Evolutionary conservation across 2,888 invertebrate species (phyloP).

Genomic region (Fissipunctia ypsillon): DNA sequence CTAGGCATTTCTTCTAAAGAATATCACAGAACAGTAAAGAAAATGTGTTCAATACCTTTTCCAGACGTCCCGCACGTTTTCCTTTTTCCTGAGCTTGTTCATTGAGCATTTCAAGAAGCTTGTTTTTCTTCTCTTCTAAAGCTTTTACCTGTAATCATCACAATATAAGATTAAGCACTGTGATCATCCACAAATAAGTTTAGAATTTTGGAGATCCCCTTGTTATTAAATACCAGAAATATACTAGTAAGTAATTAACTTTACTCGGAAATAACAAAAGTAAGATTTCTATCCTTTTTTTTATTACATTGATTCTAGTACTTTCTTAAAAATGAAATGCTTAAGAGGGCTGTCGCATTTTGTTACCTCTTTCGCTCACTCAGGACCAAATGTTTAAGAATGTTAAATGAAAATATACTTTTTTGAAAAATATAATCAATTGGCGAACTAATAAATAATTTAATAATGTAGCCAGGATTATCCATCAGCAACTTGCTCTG

Average conservation of each 20-base stretch:
- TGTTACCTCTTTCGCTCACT: no score
- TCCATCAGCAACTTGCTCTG: no score
- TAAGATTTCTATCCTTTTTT: neutral
- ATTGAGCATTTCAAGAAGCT: conserved; percentile 80
- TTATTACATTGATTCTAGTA: neutral
- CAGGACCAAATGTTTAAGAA: no score
- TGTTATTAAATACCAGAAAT: neutral
- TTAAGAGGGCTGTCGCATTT: no score
- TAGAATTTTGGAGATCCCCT: neutral
- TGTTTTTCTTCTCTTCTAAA: conserved; percentile 80
- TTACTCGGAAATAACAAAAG: neutral
- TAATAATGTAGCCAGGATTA: no score
- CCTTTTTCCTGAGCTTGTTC: conserved; percentile 83
- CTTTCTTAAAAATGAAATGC: neutral
- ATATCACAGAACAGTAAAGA: neutral
- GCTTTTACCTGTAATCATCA: conserved; percentile 76
- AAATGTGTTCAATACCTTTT: conserved; percentile 69
- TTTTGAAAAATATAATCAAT: no score
- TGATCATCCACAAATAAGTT: no score
- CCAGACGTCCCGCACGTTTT: conserved; percentile 78
- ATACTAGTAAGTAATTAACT: neutral
- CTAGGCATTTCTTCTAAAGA: neutral
- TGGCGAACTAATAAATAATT: no score
- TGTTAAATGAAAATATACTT: no score
- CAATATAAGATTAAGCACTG: neutral